A percentile compares a stretch with the other conserved stretches of the same genome.
Conservation (phyloP, 2,888 invertebrate genomes). For the Chrysolina haemoptera region DNA sequence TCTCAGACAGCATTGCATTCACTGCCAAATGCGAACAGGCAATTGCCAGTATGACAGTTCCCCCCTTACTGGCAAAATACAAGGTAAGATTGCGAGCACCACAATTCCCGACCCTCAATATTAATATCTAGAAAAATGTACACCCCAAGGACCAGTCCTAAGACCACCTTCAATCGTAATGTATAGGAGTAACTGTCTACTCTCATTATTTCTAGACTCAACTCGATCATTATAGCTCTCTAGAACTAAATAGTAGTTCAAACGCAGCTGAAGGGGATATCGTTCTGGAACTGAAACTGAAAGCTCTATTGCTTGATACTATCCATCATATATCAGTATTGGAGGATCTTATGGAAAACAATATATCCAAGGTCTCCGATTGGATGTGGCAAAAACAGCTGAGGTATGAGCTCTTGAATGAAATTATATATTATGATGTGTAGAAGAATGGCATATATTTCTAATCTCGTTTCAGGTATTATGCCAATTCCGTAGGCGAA, state of each 20-base stretch:
- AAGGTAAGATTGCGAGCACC: conserved; percentile 62
- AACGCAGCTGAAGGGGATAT: conserved; percentile 50
- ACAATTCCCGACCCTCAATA: background rate
- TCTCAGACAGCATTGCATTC: conserved; percentile 89
- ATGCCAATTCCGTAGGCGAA: conserved; percentile 74
- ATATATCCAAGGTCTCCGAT: conserved; percentile 78
- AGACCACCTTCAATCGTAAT: background rate
- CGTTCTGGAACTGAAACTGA: conserved; percentile 82
- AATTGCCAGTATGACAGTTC: conserved; percentile 78
- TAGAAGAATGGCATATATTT: too few species aligned
- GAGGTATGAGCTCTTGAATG: conserved; percentile 71
- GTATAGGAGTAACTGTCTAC: background rate
- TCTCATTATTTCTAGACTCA: conserved; percentile 65
- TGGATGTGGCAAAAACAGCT: conserved; percentile 98
- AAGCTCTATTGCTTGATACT: conserved; percentile 92
- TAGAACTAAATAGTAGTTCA: conserved; percentile 60
- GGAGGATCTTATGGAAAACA: conserved; percentile 80
- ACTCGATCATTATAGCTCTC: conserved; percentile 71
- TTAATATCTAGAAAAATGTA: background rate
- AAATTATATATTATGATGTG: too few species aligned
- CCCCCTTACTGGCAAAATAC: conserved; percentile 70
- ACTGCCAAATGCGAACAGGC: conserved; percentile 88
- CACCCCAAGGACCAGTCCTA: background rate
- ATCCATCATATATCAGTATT: conserved; percentile 92
- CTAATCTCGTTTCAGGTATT: conserved; percentile 74